Conservation (phyloP, 2,888 invertebrate genomes). For the Fragum whitleyi region DNA sequence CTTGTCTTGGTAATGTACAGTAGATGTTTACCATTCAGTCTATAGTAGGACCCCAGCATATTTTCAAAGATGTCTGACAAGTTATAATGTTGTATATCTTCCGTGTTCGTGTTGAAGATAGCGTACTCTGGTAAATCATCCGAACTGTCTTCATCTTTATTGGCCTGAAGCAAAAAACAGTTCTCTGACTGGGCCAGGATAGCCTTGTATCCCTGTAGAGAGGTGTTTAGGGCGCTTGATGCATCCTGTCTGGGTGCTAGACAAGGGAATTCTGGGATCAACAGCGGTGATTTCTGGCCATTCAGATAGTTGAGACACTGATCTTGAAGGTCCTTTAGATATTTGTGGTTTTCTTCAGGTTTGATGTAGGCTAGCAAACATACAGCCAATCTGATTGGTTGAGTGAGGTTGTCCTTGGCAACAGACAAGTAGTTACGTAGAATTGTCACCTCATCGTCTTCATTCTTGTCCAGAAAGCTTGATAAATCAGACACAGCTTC, state of each 20-base stretch:
- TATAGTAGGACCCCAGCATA: not conserved
- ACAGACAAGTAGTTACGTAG: conserved; percentile 81
- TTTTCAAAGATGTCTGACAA: conserved; percentile 8
- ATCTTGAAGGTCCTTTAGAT: conserved; percentile 62
- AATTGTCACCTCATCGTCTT: conserved; percentile 91
- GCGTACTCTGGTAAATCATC: conserved; percentile 40
- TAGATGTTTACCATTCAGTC: conserved; percentile 15
- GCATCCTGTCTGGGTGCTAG: conserved; percentile 66
- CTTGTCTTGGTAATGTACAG: conserved; percentile 28
- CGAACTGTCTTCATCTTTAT: conserved; percentile 31
- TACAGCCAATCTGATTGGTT: conserved; percentile 68
- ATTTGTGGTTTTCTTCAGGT: conserved; percentile 43
- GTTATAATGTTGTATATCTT: conserved; percentile 38
- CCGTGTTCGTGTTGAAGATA: conserved; percentile 48
- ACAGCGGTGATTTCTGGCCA: conserved; percentile 56
- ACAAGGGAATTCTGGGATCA: conserved; percentile 76
- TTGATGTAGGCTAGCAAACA: conserved; percentile 69
- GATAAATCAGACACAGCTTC: conserved; percentile 90
- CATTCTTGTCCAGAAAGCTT: conserved; percentile 92
- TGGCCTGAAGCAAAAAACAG: conserved; percentile 51
- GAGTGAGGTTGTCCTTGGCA: conserved; percentile 61
- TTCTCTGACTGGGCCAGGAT: conserved; percentile 50
- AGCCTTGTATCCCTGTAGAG: conserved; percentile 47
- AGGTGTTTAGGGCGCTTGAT: conserved; percentile 55
- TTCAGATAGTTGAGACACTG: conserved; percentile 63